phyloP scores from a whole-genome alignment of 1,140 invertebrate genomes.

The Gryon sp. region DNA sequence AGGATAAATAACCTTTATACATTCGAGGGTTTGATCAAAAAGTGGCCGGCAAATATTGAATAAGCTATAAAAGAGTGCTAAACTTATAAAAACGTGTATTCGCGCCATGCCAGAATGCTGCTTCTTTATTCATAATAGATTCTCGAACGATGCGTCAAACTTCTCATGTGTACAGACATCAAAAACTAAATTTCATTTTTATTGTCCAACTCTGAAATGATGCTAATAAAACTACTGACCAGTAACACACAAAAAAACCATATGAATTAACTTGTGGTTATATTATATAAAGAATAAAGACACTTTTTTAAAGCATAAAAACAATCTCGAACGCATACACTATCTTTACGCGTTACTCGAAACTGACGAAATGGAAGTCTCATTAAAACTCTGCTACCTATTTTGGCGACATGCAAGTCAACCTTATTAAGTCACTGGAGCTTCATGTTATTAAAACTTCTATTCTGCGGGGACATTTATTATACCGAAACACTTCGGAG shows the following conservation, averaged over 20 bases:
- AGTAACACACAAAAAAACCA: no score
- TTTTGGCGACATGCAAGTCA: constrained; percentile 12
- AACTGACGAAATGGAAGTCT: constrained; percentile 8
- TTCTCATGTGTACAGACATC: constrained; percentile 33
- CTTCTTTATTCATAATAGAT: constrained; percentile 48
- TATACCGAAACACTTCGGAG: constrained; percentile 20
- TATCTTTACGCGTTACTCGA: constrained; percentile 4
- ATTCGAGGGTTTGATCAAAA: constrained; percentile 40
- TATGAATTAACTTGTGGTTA: no score
- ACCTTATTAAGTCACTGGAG: constrained; percentile 35
- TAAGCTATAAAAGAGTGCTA: constrained; percentile 50
- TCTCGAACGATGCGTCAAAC: constrained; percentile 34
- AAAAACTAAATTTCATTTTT: constrained; percentile 37
- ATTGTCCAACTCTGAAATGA: not conserved
- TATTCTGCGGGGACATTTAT: constrained; percentile 35
- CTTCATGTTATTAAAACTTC: constrained; percentile 45
- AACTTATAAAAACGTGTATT: constrained; percentile 41
- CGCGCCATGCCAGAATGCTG: constrained; percentile 1
- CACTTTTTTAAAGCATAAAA: not conserved
- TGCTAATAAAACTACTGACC: no score
- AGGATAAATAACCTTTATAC: constrained; percentile 37
- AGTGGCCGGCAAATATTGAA: constrained; percentile 40
- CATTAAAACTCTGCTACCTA: constrained; percentile 28
- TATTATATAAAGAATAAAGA: not conserved
- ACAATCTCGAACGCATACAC: not conserved